A percentile compares a stretch with the other conserved stretches of the same genome.
Evolutionary conservation across 2,113 vertebrate species (phyloP).

Genomic region (Stictonetta naevosa): DNA sequence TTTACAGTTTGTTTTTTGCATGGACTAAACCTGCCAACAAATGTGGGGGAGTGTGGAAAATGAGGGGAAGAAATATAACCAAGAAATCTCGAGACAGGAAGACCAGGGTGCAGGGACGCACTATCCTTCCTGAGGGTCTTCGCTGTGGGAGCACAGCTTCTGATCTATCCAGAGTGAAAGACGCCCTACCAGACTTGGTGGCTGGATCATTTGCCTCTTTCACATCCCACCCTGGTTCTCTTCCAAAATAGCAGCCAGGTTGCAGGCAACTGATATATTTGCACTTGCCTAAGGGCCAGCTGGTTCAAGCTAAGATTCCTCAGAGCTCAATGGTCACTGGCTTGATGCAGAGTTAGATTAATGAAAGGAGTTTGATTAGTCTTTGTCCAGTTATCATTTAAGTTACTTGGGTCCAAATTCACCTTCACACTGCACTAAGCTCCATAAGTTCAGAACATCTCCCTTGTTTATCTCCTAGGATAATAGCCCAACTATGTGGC

Average conservation of each 20-base stretch:
- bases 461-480: rapidly evolving
- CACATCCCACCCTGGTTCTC: background rate
- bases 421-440: background rate
- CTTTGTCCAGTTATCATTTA: background rate
- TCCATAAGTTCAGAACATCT: rapidly evolving
- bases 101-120: background rate
- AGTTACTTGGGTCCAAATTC: background rate
- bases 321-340: background rate
- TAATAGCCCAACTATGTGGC: rapidly evolving
- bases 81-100: background rate
- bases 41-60: background rate
- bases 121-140: too few relatives aligned
- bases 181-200: background rate
- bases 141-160: background rate
- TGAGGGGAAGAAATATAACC: background rate
- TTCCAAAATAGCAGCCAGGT: background rate
- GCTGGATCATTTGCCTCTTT: background rate
- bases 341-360: background rate
- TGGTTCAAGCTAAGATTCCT: background rate
- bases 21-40: background rate
- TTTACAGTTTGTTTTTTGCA: conserved; percentile 18
- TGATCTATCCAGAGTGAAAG: background rate
- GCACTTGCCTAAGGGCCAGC: background rate
- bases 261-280: conserved; percentile 25
- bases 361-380: background rate